Percentiles rank a stretch among this genome's conserved stretches.
Evolutionary conservation across 1,140 invertebrate genomes (phyloP).

Genomic region (Dolichoris vasculosae): DNA sequence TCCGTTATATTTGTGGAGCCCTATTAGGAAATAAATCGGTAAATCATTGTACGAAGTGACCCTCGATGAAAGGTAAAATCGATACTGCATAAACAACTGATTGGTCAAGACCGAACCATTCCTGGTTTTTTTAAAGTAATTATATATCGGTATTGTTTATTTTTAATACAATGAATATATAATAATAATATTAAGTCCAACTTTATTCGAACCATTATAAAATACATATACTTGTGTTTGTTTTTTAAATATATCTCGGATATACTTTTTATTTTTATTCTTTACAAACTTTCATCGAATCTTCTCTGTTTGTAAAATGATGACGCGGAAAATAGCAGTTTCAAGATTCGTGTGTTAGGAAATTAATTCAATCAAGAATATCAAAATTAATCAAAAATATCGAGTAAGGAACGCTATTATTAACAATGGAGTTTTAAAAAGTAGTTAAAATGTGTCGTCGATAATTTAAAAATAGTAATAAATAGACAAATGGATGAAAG

Average conservation of each 20-base stretch:
- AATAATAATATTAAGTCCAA: neutral
- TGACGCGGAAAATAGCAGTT: no score
- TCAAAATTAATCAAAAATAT: no score
- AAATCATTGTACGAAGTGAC: neutral
- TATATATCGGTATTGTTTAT: neutral
- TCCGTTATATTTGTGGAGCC: neutral
- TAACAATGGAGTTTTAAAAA: no score
- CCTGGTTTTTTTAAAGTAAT: neutral
- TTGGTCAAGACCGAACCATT: neutral
- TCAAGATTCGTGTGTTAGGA: no score
- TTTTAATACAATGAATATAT: neutral
- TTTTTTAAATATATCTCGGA: neutral
- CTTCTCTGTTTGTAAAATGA: no score
- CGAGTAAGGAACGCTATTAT: no score
- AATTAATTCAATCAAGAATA: no score
- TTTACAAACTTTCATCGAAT: no score
- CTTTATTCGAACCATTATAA: neutral
- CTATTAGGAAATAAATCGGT: neutral
- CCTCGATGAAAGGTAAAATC: neutral
- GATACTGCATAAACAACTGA: neutral
- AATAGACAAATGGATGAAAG: neutral
- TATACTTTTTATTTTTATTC: neutral
- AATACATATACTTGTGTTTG: neutral
- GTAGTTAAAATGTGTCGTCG: no score
- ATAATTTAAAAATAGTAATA: neutral